These are phyloP conservation scores for Setophaga coronata DNA, from an alignment of 2,113 vertebrate species.

Conservation along the genomic window DNA sequence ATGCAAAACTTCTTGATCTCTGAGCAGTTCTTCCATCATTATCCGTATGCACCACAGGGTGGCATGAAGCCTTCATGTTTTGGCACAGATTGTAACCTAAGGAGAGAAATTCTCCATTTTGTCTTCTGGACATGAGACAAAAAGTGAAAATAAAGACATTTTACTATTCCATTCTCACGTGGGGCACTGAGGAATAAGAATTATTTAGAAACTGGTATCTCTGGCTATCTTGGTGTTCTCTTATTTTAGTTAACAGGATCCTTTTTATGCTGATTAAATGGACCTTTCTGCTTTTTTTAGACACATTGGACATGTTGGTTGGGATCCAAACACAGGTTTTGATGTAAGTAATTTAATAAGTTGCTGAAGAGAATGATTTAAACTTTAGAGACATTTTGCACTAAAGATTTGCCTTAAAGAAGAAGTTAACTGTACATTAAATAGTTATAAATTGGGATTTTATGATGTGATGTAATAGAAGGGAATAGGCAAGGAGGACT, in stretches of 20 bases:
- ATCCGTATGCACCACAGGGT: not conserved
- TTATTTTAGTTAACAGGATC: not conserved
- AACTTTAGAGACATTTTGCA: not conserved
- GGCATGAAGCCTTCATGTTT: not conserved
- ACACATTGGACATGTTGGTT: slow-evolving; percentile 98
- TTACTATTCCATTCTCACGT: not conserved
- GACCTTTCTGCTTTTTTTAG: slow-evolving; percentile 72
- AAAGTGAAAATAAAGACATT: not conserved
- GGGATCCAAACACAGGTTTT: slow-evolving; percentile 99
- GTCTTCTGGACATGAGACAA: not conserved
- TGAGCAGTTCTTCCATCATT: not conserved
- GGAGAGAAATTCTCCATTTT: not conserved
- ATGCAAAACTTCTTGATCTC: not conserved
- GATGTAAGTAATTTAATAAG: slow-evolving; percentile 87
- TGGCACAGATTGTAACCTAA: not conserved
- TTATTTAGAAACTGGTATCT: not conserved
- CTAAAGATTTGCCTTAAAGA: not conserved
- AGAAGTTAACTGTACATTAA: not conserved
- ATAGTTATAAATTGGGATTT: not conserved
- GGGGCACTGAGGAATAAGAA: not conserved
- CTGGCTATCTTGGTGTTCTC: not conserved
- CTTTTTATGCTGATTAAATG: not conserved
- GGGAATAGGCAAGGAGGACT: not conserved
- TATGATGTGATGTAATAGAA: not conserved
- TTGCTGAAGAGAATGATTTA: not conserved